Evolutionary conservation across 2,888 invertebrate species (phyloP), one percentile per base, ranked within the genome.

Genomic region (Augochlorella aurata): DNA sequence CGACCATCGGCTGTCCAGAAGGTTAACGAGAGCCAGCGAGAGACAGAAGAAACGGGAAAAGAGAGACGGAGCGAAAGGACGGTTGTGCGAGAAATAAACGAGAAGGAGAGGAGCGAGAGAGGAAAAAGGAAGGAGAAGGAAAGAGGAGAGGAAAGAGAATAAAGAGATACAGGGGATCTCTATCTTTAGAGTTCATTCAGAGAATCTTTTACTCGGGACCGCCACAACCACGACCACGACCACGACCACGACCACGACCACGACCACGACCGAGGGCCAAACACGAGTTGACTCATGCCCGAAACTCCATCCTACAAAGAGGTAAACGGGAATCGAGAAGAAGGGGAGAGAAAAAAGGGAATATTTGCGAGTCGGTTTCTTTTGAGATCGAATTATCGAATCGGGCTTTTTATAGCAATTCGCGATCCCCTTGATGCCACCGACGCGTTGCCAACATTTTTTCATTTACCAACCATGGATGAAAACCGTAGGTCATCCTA

Each of bases 101-200:
- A 29, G 77, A 73, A 63, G 82, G 50, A 54, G 12, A 4, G 44
- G n/a, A n/a, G n/a, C 10, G 9, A 14, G 21, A 52, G 54, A 29
- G 24, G 76, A 21, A 49, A 70, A 61, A 68, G 63, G 10, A 10
- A 49, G 16, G 74, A 16, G 67, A 58, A 63, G 68, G 63, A 49
- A 68, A 50, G 69, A 38, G 38, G 38, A 38, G 49, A 61, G 67
- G 71, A 69, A 18, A 47, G 77, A 74, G 65, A 63, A 67, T 49
- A 66, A 72, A 74, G 77, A 67, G 65, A 47, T 54, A 63, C 70
- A 74, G 44, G 77, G 70, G 74, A 66, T 29, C 84, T 89, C 90
- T 91, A 91, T 91, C 90, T 91, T 91, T 90, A 90, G 91, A 90
- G 78, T 90, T 91, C 91, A 90, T 91, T 91, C 89, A 91, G 89